Evolutionary conservation across 35 echinoderm and acorn worm genomes (phyloP), one percentile per base, ranked within the genome.

Genomic region (Acanthaster planci): DNA sequence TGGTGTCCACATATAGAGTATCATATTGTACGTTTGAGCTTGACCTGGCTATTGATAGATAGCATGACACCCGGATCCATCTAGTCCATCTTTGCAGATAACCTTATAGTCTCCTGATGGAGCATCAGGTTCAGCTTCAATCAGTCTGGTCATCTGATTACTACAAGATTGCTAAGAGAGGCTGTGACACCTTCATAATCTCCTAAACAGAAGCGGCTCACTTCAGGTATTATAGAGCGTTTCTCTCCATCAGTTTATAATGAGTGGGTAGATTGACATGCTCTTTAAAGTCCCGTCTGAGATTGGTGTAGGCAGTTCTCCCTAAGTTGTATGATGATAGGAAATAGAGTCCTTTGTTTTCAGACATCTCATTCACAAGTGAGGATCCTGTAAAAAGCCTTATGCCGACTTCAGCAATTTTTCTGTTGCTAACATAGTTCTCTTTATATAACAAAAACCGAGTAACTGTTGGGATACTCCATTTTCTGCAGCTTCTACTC

Each of bases 201-300:
- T n/a, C 53, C 0, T 3, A 1, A 0, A n/a, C 53, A 56, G 0
- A 17, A 56, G 22, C 53, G 53, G 53, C 53, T 2, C 53, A 56
- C 14, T 56, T 56, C 3, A n/a, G 53, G 53, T n/a, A n/a, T 56
- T 17, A 56, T 56, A 56, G 53, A n/a, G n/a, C 53, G 3, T 56
- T 56, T 56, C 53, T 56, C 53, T 56, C 53, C 53, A 56, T 56
- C 22, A 56, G 22, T n/a, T 56, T 56, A n/a, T 56, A 56, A 56
- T 56, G 53, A 17, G 53, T n/a, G 22, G 53, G 53, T 17, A 56
- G 53, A 56, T 56, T 1, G n/a, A n/a, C n/a, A n/a, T n/a, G n/a
- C n/a, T n/a, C n/a, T n/a, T n/a, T n/a, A n/a, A n/a, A n/a, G n/a
- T 56, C 53, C 53, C 53, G 53, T 56, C 2, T 56, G 53, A 56